Evolutionary conservation across 64 coral and sea anemone species (phyloP), one percentile per base, ranked within the genome.

Genomic region (Trachythela sp.): DNA sequence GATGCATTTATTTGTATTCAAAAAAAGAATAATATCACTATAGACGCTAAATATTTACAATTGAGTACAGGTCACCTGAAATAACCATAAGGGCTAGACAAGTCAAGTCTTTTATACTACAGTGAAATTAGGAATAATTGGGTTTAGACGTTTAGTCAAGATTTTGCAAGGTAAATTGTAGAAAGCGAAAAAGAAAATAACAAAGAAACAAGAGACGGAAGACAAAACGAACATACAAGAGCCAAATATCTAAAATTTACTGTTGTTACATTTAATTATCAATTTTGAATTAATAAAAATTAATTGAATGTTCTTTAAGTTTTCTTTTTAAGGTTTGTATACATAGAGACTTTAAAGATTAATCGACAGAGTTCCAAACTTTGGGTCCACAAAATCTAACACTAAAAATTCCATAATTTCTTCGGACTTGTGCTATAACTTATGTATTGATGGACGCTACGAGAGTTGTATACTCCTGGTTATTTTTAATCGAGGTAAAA

Each of bases 1-100:
- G n/a, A n/a, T n/a, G n/a, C n/a, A n/a, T 54, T 54, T 54, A 54
- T 54, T 54, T 10, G 22, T 54, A 54, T 18, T 54, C 22, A 9
- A 54, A 22, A 10, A 54, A 9, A 54, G 9, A 54, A 9, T 10
- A 54, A 54, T 9, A 54, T 54, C 22, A 10, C 9, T 54, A 54
- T 10, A 54, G n/a, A 45, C 42, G 15, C 2, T 68, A 68, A 68
- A 68, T 31, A 68, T 6, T 6, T 68, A n/a, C 59, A n/a, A 68
- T n/a, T 68, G 30, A 68, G 59, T 22, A 68, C 20, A 68, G 59
- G 59, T 14, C 30, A 68, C 59, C 59, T 31, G 30, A 68, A 68
- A 68, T 68, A 68, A 68, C 59, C 59, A n/a, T 68, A 45, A 45
- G 59, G 59, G 59, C 59, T 68, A 68, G 30, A 68, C 59, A 68